Percentiles rank a stretch among this genome's conserved stretches.
phyloP scores from a whole-genome alignment of 2,797 vertebrate genomes.

The Momotus momota region DNA sequence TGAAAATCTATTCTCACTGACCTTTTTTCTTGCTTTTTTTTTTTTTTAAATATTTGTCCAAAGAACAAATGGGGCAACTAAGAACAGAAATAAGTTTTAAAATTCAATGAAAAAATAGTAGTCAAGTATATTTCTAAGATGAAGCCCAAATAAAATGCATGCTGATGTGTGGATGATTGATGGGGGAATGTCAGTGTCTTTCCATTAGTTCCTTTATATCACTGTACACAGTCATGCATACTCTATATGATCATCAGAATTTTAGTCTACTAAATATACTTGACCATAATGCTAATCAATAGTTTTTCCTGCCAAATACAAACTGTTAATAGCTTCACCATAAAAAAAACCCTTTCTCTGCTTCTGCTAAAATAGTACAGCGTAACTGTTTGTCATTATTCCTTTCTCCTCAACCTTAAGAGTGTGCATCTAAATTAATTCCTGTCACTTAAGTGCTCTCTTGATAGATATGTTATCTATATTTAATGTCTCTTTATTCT shows the following conservation, averaged over 20 bases:
- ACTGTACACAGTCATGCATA: background rate
- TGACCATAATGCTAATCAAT: background rate
- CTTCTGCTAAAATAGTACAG: background rate
- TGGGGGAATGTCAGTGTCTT: background rate
- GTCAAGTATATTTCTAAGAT: background rate
- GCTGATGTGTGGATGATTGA: background rate
- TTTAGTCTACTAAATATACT: background rate
- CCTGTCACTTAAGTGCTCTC: background rate
- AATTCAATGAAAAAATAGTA: background rate
- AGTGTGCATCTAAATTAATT: background rate
- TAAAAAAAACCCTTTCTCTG: background rate
- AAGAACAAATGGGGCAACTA: background rate
- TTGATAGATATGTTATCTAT: background rate
- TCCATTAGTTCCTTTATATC: background rate
- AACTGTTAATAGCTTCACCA: background rate
- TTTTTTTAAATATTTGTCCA: background rate
- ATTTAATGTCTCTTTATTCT: conserved; percentile 1
- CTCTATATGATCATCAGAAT: background rate
- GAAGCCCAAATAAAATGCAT: background rate
- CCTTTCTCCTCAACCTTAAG: background rate
- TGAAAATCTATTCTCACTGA: background rate
- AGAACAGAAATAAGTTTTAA: background rate
- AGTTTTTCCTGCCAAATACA: background rate
- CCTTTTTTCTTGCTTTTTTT: too few relatives aligned
- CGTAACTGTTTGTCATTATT: background rate